These are phyloP conservation scores for Drosophila truncata DNA, from an alignment of 1,140 invertebrate genomes.

Conservation along the genomic window DNA sequence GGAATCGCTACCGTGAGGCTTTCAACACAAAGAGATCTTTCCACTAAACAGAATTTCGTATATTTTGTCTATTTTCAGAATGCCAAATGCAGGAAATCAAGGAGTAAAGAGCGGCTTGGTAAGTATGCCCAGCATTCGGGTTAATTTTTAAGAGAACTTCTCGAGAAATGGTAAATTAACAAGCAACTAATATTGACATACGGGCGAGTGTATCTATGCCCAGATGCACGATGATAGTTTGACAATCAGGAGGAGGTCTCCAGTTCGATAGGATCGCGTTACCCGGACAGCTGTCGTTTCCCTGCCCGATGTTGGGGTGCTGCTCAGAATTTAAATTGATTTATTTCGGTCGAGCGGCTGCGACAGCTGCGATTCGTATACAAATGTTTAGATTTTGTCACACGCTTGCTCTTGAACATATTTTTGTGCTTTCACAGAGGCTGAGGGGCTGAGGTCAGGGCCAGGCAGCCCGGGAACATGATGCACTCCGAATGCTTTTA, in stretches of 20 bases:
- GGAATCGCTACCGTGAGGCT: constrained; percentile 27
- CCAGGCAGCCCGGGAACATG: constrained; percentile 3
- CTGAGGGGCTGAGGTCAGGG: constrained; percentile 16
- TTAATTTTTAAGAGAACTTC: not conserved
- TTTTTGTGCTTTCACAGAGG: constrained; percentile 1
- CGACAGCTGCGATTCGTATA: constrained; percentile 57
- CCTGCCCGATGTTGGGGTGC: not conserved
- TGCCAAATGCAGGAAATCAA: constrained; percentile 52
- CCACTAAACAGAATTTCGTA: constrained; percentile 15
- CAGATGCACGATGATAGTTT: constrained; percentile 8
- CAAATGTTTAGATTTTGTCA: constrained; percentile 58
- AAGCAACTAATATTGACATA: not conserved
- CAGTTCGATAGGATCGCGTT: constrained; percentile 44
- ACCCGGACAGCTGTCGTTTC: constrained; percentile 46
- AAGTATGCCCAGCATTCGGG: constrained; percentile 24
- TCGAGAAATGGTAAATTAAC: not conserved
- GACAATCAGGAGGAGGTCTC: constrained; percentile 6
- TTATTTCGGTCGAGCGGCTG: constrained; percentile 43
- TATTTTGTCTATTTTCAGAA: constrained; percentile 51
- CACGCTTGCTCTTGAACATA: constrained; percentile 14
- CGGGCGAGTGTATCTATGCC: not conserved
- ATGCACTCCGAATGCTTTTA: constrained; percentile 33
- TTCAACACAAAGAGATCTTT: constrained; percentile 12
- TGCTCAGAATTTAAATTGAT: constrained; percentile 26
- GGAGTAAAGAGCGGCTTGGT: constrained; percentile 52